Evolutionary conservation across 1,140 invertebrate genomes (phyloP).

Genomic region (Bombus soroeensis): DNA sequence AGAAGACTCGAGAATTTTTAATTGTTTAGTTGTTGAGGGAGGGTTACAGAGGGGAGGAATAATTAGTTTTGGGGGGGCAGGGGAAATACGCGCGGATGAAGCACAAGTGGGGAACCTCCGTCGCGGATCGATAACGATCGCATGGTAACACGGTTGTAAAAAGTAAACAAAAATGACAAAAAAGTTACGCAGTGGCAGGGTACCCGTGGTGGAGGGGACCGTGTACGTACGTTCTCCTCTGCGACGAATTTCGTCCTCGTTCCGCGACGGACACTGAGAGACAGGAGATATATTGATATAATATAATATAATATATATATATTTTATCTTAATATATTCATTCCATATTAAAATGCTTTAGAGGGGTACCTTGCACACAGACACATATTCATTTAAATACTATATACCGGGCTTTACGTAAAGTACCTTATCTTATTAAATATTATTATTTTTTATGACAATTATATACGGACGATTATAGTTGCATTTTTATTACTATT

Average conservation of each 20-base stretch:
- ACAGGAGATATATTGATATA: constrained; percentile 56
- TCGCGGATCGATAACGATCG: constrained; percentile 48
- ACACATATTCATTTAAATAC: constrained; percentile 74
- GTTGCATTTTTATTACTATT: constrained; percentile 65
- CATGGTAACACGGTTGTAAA: constrained; percentile 37
- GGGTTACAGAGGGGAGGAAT: constrained; percentile 55
- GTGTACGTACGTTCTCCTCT: neutral
- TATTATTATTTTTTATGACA: constrained; percentile 67
- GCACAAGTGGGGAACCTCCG: constrained; percentile 1
- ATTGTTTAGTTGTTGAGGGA: constrained; percentile 71
- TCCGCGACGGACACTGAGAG: constrained; percentile 41
- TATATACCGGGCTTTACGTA: constrained; percentile 78
- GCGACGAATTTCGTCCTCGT: constrained; percentile 33
- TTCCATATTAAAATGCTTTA: constrained; percentile 81
- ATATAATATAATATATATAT: constrained; percentile 65
- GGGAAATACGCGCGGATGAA: constrained; percentile 11
- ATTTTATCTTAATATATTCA: constrained; percentile 82
- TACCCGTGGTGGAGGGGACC: constrained; percentile 12
- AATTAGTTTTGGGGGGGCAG: constrained; percentile 39
- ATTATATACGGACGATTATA: constrained; percentile 43
- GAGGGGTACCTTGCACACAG: constrained; percentile 76
- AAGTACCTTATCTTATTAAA: constrained; percentile 78
- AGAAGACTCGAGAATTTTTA: constrained; percentile 77
- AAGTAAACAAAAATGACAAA: constrained; percentile 25
- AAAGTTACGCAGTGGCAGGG: constrained; percentile 34